These are phyloP conservation scores for Apoda limacodes DNA, from an alignment of 2,888 invertebrate species.

Conservation along the genomic window DNA sequence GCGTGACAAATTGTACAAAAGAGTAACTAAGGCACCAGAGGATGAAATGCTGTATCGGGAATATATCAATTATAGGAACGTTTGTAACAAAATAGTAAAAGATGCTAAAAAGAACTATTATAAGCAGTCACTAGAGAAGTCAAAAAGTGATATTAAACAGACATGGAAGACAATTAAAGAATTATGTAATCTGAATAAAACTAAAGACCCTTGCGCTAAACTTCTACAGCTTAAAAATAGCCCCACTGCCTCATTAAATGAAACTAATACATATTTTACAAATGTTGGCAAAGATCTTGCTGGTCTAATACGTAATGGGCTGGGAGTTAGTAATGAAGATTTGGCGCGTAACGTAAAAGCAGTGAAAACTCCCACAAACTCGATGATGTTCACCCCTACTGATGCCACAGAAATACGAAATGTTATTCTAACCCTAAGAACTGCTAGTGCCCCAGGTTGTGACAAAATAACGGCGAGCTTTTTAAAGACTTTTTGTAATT, in stretches of 20 bases:
- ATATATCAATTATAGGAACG: slow-evolving; percentile 1
- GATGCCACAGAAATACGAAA: too few relatives aligned
- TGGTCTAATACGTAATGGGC: neutral
- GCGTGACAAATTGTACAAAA: slow-evolving; percentile 1
- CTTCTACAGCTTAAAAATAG: neutral
- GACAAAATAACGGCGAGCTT: too few relatives aligned
- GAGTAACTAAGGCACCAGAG: neutral
- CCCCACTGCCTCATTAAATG: neutral
- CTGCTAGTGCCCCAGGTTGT: too few relatives aligned
- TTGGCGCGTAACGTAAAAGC: too few relatives aligned
- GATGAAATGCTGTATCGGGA: neutral
- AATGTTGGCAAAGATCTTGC: slow-evolving; percentile 1
- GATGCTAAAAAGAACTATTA: neutral
- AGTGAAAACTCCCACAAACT: too few relatives aligned
- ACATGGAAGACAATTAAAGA: slow-evolving; percentile 4
- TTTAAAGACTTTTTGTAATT: too few relatives aligned
- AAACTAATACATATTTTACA: slow-evolving; percentile 1
- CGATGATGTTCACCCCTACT: too few relatives aligned
- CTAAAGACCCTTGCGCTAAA: neutral
- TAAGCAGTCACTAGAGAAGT: slow-evolving; percentile 1
- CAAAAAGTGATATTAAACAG: neutral
- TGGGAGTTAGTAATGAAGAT: neutral
- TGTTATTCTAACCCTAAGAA: too few relatives aligned
- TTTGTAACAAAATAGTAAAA: slow-evolving; percentile 1
- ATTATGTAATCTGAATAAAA: slow-evolving; percentile 1